phyloP scores from a whole-genome alignment of 2,888 invertebrate genomes.

The Balanococcus diminutus region DNA sequence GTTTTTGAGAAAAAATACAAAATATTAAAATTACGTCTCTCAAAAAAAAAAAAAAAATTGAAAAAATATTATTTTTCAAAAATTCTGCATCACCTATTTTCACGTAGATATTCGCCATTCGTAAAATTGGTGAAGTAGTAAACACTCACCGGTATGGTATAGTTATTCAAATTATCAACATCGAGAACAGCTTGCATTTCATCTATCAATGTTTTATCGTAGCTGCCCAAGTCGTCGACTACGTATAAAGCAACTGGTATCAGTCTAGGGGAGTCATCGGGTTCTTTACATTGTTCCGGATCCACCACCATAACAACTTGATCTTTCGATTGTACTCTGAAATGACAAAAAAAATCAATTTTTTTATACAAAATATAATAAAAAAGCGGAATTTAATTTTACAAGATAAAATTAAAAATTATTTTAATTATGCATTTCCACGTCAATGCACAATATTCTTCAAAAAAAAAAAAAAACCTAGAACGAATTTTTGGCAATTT shows the following conservation, averaged over 20 bases:
- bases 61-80: too few relatives aligned
- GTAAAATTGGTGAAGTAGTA: too few relatives aligned
- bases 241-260: slow-evolving; percentile 51
- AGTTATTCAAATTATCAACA: slow-evolving; percentile 42
- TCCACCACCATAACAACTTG: slow-evolving; percentile 52
- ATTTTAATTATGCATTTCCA: too few relatives aligned
- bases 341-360: background rate
- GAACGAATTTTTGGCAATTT: background rate
- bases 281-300: slow-evolving; percentile 52
- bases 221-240: slow-evolving; percentile 49
- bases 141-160: slow-evolving; percentile 43
- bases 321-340: slow-evolving; percentile 46
- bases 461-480: background rate
- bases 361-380: too few relatives aligned
- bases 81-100: too few relatives aligned
- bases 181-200: slow-evolving; percentile 52
- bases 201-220: slow-evolving; percentile 49
- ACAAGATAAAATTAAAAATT: too few relatives aligned
- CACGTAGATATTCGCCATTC: too few relatives aligned
- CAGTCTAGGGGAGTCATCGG: slow-evolving; percentile 31
- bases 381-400: too few relatives aligned
- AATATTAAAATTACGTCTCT: too few relatives aligned
- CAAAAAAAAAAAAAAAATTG: too few relatives aligned
- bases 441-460: too few relatives aligned
- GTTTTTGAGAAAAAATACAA: too few relatives aligned